Base-by-base conservation (phyloP, 1,140 invertebrate species). In the Plutomurus gul region DNA sequence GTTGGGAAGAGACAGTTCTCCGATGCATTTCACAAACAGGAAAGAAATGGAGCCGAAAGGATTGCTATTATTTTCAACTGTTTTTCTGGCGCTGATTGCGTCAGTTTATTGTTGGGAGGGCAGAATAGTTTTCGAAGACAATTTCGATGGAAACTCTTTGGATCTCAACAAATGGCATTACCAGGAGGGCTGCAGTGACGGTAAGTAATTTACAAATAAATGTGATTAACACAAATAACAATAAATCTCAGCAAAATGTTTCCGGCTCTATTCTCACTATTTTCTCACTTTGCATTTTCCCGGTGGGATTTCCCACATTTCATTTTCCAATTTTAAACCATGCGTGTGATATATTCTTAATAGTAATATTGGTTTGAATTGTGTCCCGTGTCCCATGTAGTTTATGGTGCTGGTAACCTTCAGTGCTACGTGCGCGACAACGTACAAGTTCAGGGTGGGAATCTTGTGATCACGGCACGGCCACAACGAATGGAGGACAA, bases 41-140 rank as follows among this genome's bases (percentile, higher is more conserved):
- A n/a, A n/a, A n/a, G n/a, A n/a, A n/a, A n/a, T n/a, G n/a, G n/a
- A n/a, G n/a, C n/a, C n/a, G n/a, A n/a, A n/a, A n/a, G n/a, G n/a
- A n/a, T n/a, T n/a, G n/a, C n/a, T n/a, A n/a, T n/a, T n/a, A n/a
- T n/a, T n/a, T n/a, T n/a, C n/a, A n/a, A n/a, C n/a, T n/a, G n/a
- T n/a, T n/a, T n/a, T n/a, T n/a, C n/a, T n/a, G n/a, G n/a, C n/a
- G n/a, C n/a, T n/a, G n/a, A n/a, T n/a, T n/a, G n/a, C n/a, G n/a
- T n/a, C n/a, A n/a, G n/a, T n/a, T n/a, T n/a, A n/a, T n/a, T 51
- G 47, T n/a, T 83, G 82, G 82, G 25, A 46, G 33, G 82, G 82
- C 30, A 40, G 65, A 18, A 70, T 83, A 25, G 82, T 83, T n/a
- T 83, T 83, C 60, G 77, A 83, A 73, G 82, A 83, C 43, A 78